These are phyloP conservation scores for Ectemnius cavifrons DNA, from an alignment of 2,888 invertebrate species.

Conservation along the genomic window DNA sequence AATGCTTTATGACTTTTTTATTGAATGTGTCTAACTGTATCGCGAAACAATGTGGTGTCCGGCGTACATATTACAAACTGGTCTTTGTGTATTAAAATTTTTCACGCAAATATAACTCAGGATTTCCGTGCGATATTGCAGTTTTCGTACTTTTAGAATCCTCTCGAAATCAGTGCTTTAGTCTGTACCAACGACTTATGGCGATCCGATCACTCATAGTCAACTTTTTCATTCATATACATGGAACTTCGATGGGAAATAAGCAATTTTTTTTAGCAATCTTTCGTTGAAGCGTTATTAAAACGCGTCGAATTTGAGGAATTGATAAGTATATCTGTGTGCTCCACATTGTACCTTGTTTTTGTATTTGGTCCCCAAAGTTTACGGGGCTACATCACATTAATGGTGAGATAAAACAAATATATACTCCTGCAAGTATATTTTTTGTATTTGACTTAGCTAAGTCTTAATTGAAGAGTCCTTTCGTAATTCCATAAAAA, in stretches of 20 bases:
- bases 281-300: too few relatives aligned
- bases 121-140: constrained; percentile 48
- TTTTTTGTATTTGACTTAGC: too few relatives aligned
- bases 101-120: constrained; percentile 57
- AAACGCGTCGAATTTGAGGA: too few relatives aligned
- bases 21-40: constrained; percentile 67
- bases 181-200: constrained; percentile 47
- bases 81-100: constrained; percentile 68
- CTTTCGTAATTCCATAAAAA: too few relatives aligned
- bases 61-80: constrained; percentile 68
- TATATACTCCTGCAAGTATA: too few relatives aligned
- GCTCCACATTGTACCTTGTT: too few relatives aligned
- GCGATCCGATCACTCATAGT: constrained; percentile 1
- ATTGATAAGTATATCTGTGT: too few relatives aligned
- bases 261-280: too few relatives aligned
- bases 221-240: too few relatives aligned
- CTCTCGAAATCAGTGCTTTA: constrained; percentile 19
- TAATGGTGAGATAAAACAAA: too few relatives aligned
- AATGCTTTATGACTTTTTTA: constrained; percentile 60
- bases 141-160: constrained; percentile 35
- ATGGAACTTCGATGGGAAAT: too few relatives aligned
- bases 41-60: constrained; percentile 63
- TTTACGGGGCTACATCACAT: not conserved
- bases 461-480: too few relatives aligned
- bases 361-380: constrained; percentile 16